Percentiles rank a stretch among this genome's conserved stretches.
Conservation (phyloP, 2,888 invertebrate species). For the Patella pellucida region DNA sequence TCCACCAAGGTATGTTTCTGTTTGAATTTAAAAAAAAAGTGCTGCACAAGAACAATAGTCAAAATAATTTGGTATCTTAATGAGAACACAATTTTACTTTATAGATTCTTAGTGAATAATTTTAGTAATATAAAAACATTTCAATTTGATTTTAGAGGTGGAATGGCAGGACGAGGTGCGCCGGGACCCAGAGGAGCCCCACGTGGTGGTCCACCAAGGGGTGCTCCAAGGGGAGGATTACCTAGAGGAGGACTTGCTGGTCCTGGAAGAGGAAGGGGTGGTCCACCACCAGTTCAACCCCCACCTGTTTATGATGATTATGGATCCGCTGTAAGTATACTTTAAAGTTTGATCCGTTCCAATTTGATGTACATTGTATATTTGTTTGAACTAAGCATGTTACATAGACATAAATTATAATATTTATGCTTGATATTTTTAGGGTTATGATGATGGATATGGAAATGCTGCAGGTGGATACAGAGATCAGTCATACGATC, state of each 20-base stretch:
- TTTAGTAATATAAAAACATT: too few relatives aligned
- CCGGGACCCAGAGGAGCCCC: slow-evolving; percentile 29
- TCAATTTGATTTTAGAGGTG: not conserved
- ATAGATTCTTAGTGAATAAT: too few relatives aligned
- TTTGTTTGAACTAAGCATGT: too few relatives aligned
- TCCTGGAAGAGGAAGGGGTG: slow-evolving; percentile 35
- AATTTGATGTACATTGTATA: not conserved
- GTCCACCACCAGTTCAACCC: slow-evolving; percentile 29
- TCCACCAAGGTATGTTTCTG: slow-evolving; percentile 17
- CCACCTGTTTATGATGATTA: slow-evolving; percentile 31
- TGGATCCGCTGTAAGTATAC: slow-evolving; percentile 23
- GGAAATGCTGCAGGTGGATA: slow-evolving; percentile 23
- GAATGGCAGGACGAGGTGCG: slow-evolving; percentile 23
- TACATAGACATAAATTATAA: too few relatives aligned
- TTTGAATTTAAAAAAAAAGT: not conserved
- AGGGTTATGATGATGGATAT: slow-evolving; percentile 37
- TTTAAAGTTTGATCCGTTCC: not conserved
- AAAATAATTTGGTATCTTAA: too few relatives aligned
- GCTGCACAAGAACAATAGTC: not conserved
- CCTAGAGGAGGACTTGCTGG: slow-evolving; percentile 38
- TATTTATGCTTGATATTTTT: not conserved
- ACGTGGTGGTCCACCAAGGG: slow-evolving; percentile 34
- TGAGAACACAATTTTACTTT: too few relatives aligned
- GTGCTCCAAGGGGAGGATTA: slow-evolving; percentile 28
- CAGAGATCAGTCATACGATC: slow-evolving; percentile 20